Evolutionary conservation across 2,888 invertebrate genomes (phyloP), one percentile per base, ranked within the genome.

Genomic region (Protonemura montana): DNA sequence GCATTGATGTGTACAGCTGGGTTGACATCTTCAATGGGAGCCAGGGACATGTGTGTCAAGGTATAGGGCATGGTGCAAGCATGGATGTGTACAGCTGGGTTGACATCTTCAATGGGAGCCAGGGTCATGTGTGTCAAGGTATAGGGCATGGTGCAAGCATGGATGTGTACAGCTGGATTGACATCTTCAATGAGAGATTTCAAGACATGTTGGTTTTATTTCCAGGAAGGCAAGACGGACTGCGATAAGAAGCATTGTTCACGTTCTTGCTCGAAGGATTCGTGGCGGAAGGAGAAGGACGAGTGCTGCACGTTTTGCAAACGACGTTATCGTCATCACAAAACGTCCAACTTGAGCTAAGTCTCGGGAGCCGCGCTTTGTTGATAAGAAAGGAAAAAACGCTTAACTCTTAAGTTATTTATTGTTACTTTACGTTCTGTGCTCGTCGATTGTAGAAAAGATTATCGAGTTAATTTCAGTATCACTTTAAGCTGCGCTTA

Each of bases 241-340:
- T 98, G 97, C 91, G 95, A 95, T 88, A 93, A 97, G 88, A 96
- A 96, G 90, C 94, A 95, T n/a, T 96, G 97, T 91, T 94, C 95
- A n/a, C 93, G 94, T 87, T 93, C 94, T 76, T 96, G 96, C 91
- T 94, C 93, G 88, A 92, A 92, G 87, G 88, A 92, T 91, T 90
- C 91, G 87, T 13, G 89, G 89, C 85, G 91, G 91, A 87, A 90
- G 89, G 88, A 90, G 91, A 59, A 59, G 85, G 94, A 94, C 91
- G 93, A 93, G 88, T 94, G 94, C 91, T 95, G 94, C 91, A 92
- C 92, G 88, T 91, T 92, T 88, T 94, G 94, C 91, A 91, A 90
- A 86, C 90, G 91, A 80, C 89, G 90, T 89, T 90, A 93, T 90
- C 92, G 93, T 86, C 93, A 93, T 89, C 92, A 92, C 90, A 92